phyloP scores from a whole-genome alignment of 2,113 vertebrate species.

The Chaenocephalus aceratus region DNA sequence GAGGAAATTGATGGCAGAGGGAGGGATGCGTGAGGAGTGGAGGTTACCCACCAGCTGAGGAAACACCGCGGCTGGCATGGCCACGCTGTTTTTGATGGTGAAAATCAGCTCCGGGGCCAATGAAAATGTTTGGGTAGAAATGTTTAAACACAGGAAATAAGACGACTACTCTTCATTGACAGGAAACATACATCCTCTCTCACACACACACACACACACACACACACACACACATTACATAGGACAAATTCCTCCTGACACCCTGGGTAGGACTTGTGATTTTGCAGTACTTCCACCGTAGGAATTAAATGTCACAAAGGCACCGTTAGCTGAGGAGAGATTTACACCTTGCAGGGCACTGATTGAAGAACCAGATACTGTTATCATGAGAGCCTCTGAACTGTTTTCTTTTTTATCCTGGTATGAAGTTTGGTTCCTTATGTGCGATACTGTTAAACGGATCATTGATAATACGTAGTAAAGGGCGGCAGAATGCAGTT shows the following conservation, averaged over 20 bases:
- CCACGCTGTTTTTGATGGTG: conserved; percentile 52
- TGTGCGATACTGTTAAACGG: neutral
- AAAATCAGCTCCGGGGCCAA: conserved; percentile 73
- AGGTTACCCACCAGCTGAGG: conserved; percentile 83
- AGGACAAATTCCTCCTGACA: too few species aligned
- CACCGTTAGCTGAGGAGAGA: conserved; percentile 13
- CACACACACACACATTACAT: conserved; percentile 52
- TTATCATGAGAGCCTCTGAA: neutral
- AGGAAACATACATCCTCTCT: conserved; percentile 72
- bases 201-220: conserved; percentile 50
- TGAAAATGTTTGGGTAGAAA: conserved; percentile 80
- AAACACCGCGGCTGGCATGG: conserved; percentile 70
- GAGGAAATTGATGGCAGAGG: conserved; percentile 68
- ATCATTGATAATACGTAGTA: neutral
- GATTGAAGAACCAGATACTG: conserved; percentile 24
- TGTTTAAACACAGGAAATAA: conserved; percentile 73
- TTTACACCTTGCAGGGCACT: neutral
- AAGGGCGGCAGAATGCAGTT: neutral
- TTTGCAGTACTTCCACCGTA: conserved; percentile 10
- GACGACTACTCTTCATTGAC: conserved; percentile 56
- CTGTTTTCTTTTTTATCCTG: conserved; percentile 10
- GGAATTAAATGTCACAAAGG: conserved; percentile 33
- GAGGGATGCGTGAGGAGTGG: conserved; percentile 63
- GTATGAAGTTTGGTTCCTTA: neutral
- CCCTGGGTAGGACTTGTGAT: neutral